These are phyloP conservation scores for Epinotia ramella DNA, from an alignment of 2,888 invertebrate genomes.

Conservation along the genomic window DNA sequence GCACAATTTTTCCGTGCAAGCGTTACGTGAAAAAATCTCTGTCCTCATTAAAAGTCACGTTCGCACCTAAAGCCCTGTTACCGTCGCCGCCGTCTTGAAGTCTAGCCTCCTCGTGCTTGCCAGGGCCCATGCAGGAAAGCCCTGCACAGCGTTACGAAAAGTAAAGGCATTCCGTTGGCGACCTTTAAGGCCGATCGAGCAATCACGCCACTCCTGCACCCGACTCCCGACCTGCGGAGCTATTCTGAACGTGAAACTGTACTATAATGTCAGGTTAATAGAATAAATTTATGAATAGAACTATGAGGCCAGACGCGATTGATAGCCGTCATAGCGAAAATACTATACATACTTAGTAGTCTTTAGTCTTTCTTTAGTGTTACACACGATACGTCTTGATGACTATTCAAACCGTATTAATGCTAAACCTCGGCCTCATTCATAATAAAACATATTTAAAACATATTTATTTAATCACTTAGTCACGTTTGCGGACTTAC, in stretches of 20 bases:
- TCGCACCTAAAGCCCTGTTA: not conserved
- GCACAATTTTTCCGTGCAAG: not conserved
- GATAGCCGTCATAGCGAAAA: not conserved
- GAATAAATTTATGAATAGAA: not conserved
- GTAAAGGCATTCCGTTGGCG: conserved; percentile 41
- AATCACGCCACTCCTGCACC: conserved; percentile 42
- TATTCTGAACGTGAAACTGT: conserved; percentile 25
- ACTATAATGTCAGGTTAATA: not conserved
- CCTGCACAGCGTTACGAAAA: conserved; percentile 41
- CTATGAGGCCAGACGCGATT: not conserved
- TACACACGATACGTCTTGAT: not conserved
- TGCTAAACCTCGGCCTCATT: not conserved
- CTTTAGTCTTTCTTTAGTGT: not conserved
- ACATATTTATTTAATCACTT: too few relatives aligned
- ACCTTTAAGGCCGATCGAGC: conserved; percentile 45
- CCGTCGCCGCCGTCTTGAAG: conserved; percentile 36
- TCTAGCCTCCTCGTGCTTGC: conserved; percentile 27
- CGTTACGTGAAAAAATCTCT: not conserved
- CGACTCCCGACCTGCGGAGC: conserved; percentile 36
- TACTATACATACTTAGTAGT: not conserved
- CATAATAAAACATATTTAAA: too few relatives aligned
- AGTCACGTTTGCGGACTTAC: too few relatives aligned
- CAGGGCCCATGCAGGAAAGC: conserved; percentile 32
- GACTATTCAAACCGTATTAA: not conserved
- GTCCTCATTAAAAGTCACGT: conserved; percentile 4